Percentiles rank a stretch among this genome's conserved stretches.
phyloP scores from a whole-genome alignment of 2,113 vertebrate genomes.

The Redunca redunca region DNA sequence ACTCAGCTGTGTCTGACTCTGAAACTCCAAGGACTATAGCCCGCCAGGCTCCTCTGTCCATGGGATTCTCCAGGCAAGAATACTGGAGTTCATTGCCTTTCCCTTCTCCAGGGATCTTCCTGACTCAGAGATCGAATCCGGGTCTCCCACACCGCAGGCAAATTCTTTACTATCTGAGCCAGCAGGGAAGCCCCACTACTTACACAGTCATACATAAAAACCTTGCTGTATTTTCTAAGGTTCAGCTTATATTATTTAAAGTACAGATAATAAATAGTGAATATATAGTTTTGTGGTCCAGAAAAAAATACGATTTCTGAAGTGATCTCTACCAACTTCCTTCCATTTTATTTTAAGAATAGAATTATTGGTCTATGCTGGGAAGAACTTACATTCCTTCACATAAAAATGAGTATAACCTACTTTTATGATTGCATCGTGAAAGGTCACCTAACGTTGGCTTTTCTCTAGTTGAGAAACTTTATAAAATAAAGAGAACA shows the following conservation, averaged over 20 bases:
- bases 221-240: background rate
- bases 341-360: conserved; percentile 2
- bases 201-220: background rate
- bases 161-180: background rate
- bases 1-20: background rate
- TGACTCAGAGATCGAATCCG: background rate
- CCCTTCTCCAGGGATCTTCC: background rate
- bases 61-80: background rate
- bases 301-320: background rate
- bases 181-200: background rate
- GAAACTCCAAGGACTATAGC: background rate
- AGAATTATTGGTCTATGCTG: background rate
- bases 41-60: background rate
- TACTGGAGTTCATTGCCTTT: background rate
- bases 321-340: background rate
- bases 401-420: background rate
- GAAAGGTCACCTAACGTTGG: background rate
- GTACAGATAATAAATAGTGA: background rate
- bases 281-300: background rate
- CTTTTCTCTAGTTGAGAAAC: background rate
- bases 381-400: background rate
- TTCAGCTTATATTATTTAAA: background rate
- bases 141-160: background rate
- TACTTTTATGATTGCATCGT: background rate
- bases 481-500: background rate